These are phyloP conservation scores for Acanthochromis polyacanthus DNA, from an alignment of 2,113 vertebrate species.

Conservation along the genomic window DNA sequence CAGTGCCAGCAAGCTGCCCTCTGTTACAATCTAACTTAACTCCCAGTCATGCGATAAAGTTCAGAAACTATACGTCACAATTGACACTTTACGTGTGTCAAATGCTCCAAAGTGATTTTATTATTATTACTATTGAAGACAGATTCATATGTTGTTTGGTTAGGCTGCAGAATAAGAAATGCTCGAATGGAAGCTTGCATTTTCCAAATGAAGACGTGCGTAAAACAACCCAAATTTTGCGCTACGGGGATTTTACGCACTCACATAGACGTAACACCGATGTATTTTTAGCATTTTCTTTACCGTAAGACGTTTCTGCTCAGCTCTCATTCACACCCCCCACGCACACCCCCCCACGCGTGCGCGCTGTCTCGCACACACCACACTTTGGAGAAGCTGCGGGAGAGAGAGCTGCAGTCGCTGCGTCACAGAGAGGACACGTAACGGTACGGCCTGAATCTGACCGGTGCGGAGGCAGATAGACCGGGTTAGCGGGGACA, in stretches of 20 bases:
- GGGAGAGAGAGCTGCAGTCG: slow-evolving; percentile 44
- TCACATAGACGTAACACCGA: too few species aligned
- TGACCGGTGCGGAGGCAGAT: slow-evolving; percentile 1
- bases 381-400: not conserved
- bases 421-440: slow-evolving; percentile 65
- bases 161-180: not conserved
- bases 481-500: not conserved
- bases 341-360: not conserved
- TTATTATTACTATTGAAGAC: too few species aligned
- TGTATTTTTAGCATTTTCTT: not conserved
- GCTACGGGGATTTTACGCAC: not conserved
- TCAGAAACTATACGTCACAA: not conserved
- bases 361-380: not conserved
- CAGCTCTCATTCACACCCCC: not conserved
- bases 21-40: slow-evolving; percentile 17
- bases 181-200: not conserved
- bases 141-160: not conserved
- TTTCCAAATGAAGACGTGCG: not conserved
- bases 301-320: not conserved
- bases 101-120: not conserved
- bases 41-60: slow-evolving; percentile 1
- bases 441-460: slow-evolving; percentile 51
- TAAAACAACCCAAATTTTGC: not conserved
- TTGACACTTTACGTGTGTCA: not conserved
- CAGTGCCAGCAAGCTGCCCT: slow-evolving; percentile 16